Evolutionary conservation across 1,140 invertebrate genomes (phyloP).

Genomic region (Drosophila athabasca): DNA sequence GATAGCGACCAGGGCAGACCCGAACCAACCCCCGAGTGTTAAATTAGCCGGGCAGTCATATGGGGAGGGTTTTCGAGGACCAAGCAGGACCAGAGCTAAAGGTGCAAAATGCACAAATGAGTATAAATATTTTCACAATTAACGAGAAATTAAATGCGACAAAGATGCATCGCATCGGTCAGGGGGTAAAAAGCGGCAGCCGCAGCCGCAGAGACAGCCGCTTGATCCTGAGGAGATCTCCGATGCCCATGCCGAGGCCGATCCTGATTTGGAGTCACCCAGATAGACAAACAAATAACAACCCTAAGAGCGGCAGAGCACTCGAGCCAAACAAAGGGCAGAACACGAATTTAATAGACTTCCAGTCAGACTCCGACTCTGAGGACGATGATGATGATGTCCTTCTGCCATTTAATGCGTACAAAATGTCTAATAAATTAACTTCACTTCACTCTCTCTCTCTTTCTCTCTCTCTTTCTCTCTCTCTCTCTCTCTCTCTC

Average conservation of each 20-base stretch:
- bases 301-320: conserved; percentile 62
- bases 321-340: conserved; percentile 70
- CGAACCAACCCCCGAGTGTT: conserved; percentile 56
- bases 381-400: conserved; percentile 67
- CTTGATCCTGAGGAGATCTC: conserved; percentile 34
- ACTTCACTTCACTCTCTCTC: conserved; percentile 65
- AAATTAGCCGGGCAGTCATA: conserved; percentile 56
- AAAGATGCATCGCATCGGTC: conserved; percentile 56
- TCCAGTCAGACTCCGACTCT: conserved; percentile 18
- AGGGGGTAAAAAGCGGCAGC: conserved; percentile 45
- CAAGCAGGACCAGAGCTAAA: conserved; percentile 55
- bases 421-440: conserved; percentile 83
- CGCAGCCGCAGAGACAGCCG: conserved; percentile 37
- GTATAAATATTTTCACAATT: conserved; percentile 83
- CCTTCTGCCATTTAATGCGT: conserved; percentile 78
- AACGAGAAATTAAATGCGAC: conserved; percentile 81
- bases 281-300: conserved; percentile 69
- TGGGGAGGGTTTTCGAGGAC: conserved; percentile 34
- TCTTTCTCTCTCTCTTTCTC: no score
- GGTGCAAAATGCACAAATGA: conserved; percentile 82
- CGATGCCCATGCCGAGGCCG: conserved; percentile 57
- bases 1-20: conserved; percentile 7
- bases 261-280: conserved; percentile 54
- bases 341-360: conserved; percentile 82
- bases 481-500: no score